Evolutionary conservation across 1,140 invertebrate species (phyloP).

Genomic region (Lanistes nyassanus): DNA sequence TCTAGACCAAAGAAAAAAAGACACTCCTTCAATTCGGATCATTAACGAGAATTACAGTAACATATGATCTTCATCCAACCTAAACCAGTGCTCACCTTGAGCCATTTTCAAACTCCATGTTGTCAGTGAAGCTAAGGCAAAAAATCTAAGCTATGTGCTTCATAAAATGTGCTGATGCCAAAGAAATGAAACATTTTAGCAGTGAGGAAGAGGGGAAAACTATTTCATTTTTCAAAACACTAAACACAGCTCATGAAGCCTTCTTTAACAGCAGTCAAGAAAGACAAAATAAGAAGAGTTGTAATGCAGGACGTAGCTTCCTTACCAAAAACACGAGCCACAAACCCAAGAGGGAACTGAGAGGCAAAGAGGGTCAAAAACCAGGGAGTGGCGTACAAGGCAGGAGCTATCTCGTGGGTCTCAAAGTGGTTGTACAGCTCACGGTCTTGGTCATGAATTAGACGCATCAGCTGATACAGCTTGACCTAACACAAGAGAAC

Average conservation of each 20-base stretch:
- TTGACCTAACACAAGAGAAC: conserved; percentile 70
- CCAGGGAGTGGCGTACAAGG: conserved; percentile 95
- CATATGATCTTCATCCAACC: neutral
- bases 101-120: no score
- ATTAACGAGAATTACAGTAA: no score
- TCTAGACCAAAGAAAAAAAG: conserved; percentile 73
- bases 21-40: neutral
- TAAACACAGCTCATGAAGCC: neutral
- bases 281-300: no score
- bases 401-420: conserved; percentile 88
- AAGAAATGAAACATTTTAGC: no score
- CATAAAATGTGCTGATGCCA: no score
- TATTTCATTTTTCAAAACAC: neutral
- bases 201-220: neutral
- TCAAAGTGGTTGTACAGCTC: conserved; percentile 91
- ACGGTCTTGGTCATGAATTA: conserved; percentile 87
- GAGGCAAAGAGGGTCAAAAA: conserved; percentile 95
- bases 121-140: no score
- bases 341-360: conserved; percentile 95
- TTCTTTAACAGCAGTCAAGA: no score
- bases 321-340: conserved; percentile 90
- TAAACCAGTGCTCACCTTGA: no score
- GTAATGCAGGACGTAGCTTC: conserved; percentile 1
- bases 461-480: conserved; percentile 91
- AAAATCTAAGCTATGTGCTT: no score